These are phyloP conservation scores for Platycnemis pennipes DNA, from an alignment of 2,888 invertebrate species.

Conservation along the genomic window DNA sequence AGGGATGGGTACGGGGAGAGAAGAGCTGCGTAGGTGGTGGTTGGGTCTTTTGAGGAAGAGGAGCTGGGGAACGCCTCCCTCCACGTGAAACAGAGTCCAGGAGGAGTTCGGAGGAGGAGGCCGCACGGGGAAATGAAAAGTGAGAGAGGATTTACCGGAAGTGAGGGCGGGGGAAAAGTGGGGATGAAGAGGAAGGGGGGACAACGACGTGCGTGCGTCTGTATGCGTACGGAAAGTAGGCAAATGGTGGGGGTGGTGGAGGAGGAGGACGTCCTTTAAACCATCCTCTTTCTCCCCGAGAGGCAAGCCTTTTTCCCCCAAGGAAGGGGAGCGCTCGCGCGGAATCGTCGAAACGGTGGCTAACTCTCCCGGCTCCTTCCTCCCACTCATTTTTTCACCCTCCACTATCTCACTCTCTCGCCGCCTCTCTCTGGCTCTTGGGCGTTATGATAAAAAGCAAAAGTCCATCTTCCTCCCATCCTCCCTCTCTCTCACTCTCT, in stretches of 20 bases:
- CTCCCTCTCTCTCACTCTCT: background rate
- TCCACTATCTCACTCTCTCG: background rate
- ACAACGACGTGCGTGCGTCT: background rate
- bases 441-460: slow-evolving; percentile 29
- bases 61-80: too few species aligned
- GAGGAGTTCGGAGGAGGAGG: background rate
- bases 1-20: too few species aligned
- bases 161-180: background rate
- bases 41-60: too few species aligned
- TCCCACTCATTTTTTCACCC: background rate
- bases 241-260: slow-evolving; percentile 12
- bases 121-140: background rate
- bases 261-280: background rate
- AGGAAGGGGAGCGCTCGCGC: background rate
- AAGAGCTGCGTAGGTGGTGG: too few species aligned
- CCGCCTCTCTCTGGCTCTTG: background rate
- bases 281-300: background rate
- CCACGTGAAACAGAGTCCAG: background rate
- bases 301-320: background rate
- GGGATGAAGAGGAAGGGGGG: background rate
- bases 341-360: background rate
- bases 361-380: background rate
- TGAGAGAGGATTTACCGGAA: background rate
- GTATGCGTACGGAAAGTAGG: background rate
- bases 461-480: background rate